Base-by-base conservation (phyloP, 2,888 invertebrate genomes). In the Andrena haemorrhoa region DNA sequence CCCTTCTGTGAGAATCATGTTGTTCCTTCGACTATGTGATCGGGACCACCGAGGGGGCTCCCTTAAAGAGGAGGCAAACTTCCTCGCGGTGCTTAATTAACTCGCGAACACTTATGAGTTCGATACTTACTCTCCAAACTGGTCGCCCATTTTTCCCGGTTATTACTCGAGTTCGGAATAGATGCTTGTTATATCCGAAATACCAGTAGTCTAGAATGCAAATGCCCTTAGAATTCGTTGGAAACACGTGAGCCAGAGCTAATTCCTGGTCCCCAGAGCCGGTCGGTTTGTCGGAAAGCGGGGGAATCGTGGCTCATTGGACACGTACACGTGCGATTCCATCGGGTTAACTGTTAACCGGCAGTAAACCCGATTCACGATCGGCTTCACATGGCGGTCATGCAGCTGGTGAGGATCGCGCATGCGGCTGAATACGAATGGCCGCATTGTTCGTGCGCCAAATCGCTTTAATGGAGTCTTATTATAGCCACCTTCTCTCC, bases 361-460 rank as follows among this genome's bases (percentile, higher is more conserved):
- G 86, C 80, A 84, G 86, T 89, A 89, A 89, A 89, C 86, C 79
- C 88, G 86, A 87, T 89, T 82, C 88, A 86, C 85, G 83, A 84
- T 88, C 81, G 84, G 87, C 78, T 89, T 89, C 82, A 84, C 87
- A 89, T 88, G 84, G 82, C 83, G 84, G 84, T 88, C 88, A 86
- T 86, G 87, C 85, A 87, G 87, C 82, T 75, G 86, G 74, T 66
- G 81, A 79, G 75, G 80, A 87, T 80, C 79, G 77, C 73, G 75
- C 78, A 66, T 75, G 79, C 86, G 76, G 81, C 74, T 75, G 88
- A 88, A 88, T 88, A 86, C 88, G 81, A 88, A 88, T 88, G 77
- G 86, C 75, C 79, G 72, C 79, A 88, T 88, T 88, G 87, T 88
- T 88, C 81, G 60, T 82, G 64, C 77, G 76, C 76, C 80, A 86